Conservation (phyloP, 2,888 invertebrate species). For the Cosmorhoe ocellata region DNA sequence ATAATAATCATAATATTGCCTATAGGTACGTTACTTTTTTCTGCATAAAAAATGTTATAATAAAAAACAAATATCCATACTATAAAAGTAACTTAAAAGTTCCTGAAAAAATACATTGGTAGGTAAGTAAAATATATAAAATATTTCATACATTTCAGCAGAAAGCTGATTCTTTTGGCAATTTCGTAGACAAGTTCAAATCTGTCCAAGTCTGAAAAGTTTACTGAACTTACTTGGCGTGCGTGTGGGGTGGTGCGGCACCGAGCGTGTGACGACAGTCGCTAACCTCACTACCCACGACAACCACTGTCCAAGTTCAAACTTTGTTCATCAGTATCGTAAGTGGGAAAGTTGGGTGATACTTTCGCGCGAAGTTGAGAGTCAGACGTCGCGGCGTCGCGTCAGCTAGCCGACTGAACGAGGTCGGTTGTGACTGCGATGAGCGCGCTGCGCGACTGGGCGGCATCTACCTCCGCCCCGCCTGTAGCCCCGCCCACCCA, state of each 20-base stretch:
- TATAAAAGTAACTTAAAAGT: too few relatives aligned
- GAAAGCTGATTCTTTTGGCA: neutral
- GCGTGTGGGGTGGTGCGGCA: slow-evolving; percentile 64
- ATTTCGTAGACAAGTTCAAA: neutral
- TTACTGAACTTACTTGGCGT: slow-evolving; percentile 65
- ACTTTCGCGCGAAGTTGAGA: slow-evolving; percentile 58
- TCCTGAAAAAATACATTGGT: too few relatives aligned
- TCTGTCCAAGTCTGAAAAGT: slow-evolving; percentile 23
- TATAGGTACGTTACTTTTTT: too few relatives aligned
- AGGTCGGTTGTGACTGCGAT: slow-evolving; percentile 38
- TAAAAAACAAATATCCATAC: too few relatives aligned
- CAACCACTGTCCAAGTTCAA: slow-evolving; percentile 37
- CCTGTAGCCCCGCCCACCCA: slow-evolving; percentile 61
- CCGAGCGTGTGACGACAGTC: slow-evolving; percentile 43
- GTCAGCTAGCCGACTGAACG: slow-evolving; percentile 70
- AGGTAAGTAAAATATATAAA: too few relatives aligned
- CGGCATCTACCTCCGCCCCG: slow-evolving; percentile 48
- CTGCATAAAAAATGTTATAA: too few relatives aligned
- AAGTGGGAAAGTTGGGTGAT: slow-evolving; percentile 52
- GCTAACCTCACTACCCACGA: slow-evolving; percentile 42
- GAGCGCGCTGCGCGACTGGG: slow-evolving; percentile 57
- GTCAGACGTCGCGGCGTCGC: slow-evolving; percentile 70
- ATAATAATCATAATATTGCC: too few relatives aligned
- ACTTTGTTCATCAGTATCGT: slow-evolving; percentile 42
- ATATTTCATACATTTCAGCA: neutral